Percentiles rank a stretch among this genome's conserved stretches.
Conservation (phyloP, 2,797 vertebrate species). For the Hylomyscus alleni region DNA sequence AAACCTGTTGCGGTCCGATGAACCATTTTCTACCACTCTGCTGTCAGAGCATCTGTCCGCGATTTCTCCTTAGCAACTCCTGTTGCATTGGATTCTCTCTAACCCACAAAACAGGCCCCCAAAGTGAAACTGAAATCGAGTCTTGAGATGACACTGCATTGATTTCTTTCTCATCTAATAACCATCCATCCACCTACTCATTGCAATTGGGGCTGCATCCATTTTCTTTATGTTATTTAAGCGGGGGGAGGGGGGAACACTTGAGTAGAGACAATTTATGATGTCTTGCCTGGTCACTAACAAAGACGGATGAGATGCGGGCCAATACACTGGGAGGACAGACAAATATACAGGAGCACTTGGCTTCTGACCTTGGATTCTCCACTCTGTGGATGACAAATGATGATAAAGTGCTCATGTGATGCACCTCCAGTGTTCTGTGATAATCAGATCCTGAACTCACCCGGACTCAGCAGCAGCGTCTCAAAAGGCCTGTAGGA, state of each 20-base stretch:
- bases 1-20: background rate
- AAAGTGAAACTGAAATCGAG: constrained; percentile 29
- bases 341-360: background rate
- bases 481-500: background rate
- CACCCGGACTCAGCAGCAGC: background rate
- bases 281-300: constrained; percentile 47
- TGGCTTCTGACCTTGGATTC: background rate
- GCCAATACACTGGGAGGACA: background rate
- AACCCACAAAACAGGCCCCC: constrained; percentile 20
- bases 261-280: constrained; percentile 55
- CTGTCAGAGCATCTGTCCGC: background rate
- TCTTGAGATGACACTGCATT: background rate
- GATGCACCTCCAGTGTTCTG: background rate
- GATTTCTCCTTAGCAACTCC: background rate
- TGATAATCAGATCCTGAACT: background rate
- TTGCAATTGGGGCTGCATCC: constrained; percentile 28
- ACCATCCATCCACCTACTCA: constrained; percentile 49
- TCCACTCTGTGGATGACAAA: background rate
- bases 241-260: background rate
- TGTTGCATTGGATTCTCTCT: constrained; percentile 31
- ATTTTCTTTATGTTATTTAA: constrained; percentile 61
- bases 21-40: background rate
- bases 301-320: constrained; percentile 53
- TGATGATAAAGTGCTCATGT: background rate
- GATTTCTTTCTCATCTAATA: constrained; percentile 58